Conservation (phyloP, 2,888 invertebrate genomes). For the Deladenus siricidicola region DNA sequence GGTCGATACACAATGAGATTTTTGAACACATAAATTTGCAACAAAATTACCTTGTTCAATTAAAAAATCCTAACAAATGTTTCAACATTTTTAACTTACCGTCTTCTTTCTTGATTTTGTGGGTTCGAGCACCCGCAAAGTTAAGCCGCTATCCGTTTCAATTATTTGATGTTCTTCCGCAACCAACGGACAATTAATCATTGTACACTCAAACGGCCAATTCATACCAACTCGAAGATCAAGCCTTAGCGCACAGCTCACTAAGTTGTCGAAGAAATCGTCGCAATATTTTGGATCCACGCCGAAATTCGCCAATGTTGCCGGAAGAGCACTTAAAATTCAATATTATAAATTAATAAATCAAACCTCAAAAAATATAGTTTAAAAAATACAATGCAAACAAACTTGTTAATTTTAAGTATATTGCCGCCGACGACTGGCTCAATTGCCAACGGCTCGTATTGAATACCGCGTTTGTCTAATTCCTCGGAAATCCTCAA, state of each 20-base stretch:
- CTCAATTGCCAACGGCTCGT: conserved; percentile 24
- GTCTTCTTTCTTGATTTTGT: too few relatives aligned
- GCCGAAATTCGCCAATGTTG: background rate
- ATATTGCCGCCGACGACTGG: conserved; percentile 38
- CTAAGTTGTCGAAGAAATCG: conserved; percentile 33
- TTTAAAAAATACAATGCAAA: background rate
- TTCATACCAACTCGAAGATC: conserved; percentile 25
- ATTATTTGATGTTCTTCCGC: conserved; percentile 30
- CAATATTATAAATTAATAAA: background rate
- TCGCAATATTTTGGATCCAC: conserved; percentile 6
- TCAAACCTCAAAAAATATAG: background rate
- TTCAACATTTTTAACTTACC: too few relatives aligned
- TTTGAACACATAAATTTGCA: too few relatives aligned
- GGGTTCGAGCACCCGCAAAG: too few relatives aligned
- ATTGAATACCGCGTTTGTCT: conserved; percentile 30
- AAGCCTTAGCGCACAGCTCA: conserved; percentile 36
- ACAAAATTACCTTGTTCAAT: too few relatives aligned
- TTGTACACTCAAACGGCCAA: conserved; percentile 44
- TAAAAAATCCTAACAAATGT: too few relatives aligned
- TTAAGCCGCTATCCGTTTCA: too few relatives aligned
- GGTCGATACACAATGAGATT: too few relatives aligned
- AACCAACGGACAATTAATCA: conserved; percentile 37
- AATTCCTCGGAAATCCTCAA: conserved; percentile 35
- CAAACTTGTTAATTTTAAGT: conserved; percentile 20
- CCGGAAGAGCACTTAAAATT: background rate